phyloP scores from a whole-genome alignment of 92 coral and sea anemone species.

The Actinostola sp. region DNA sequence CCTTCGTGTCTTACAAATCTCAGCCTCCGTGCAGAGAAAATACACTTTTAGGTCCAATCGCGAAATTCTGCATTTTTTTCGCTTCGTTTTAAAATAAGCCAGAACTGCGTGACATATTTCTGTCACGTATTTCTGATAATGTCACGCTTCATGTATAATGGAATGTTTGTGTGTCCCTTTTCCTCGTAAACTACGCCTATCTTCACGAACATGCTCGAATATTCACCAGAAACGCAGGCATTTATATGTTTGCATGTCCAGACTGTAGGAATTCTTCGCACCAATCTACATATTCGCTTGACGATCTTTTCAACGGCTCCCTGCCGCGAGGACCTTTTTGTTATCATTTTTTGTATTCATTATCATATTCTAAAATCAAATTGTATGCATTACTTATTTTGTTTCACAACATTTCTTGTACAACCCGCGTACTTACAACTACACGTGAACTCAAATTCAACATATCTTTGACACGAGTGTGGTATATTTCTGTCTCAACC shows the following conservation, averaged over 20 bases:
- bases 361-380: slow-evolving; percentile 6
- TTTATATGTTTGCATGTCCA: too few relatives aligned
- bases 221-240: too few relatives aligned
- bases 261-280: too few relatives aligned
- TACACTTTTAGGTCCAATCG: neutral
- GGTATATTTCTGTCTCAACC: too few relatives aligned
- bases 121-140: slow-evolving; percentile 12
- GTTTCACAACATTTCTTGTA: neutral
- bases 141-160: slow-evolving; percentile 32
- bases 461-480: too few relatives aligned
- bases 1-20: neutral
- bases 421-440: neutral
- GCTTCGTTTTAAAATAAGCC: neutral
- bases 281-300: neutral
- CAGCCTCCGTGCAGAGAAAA: neutral
- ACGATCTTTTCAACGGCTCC: neutral
- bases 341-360: slow-evolving; percentile 6
- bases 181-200: neutral
- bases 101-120: slow-evolving; percentile 7
- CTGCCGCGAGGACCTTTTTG: slow-evolving; percentile 9
- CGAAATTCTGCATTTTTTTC: neutral
- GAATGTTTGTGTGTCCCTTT: slow-evolving; percentile 11
- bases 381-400: neutral
- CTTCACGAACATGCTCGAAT: too few relatives aligned
- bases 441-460: neutral